phyloP scores from a whole-genome alignment of 2,113 vertebrate genomes.

The Rallus limicola region DNA sequence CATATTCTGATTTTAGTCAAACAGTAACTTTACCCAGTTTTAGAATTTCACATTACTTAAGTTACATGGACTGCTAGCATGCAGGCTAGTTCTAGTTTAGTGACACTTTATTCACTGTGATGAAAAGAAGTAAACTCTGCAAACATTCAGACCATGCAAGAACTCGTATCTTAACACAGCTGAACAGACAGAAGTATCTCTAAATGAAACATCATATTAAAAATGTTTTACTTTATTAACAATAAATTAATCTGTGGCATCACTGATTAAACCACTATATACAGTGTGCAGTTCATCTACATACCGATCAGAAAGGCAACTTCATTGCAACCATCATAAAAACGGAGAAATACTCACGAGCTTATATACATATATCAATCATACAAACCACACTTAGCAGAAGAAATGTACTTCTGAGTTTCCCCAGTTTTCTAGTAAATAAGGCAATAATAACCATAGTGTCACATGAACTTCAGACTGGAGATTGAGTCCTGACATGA shows the following conservation, averaged over 20 bases:
- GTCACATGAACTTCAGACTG: background rate
- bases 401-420: slow-evolving; percentile 38
- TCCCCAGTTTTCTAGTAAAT: slow-evolving; percentile 13
- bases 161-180: background rate
- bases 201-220: background rate
- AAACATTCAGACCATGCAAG: background rate
- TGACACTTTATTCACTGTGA: background rate
- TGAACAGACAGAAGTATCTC: background rate
- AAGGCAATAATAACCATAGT: slow-evolving; percentile 69
- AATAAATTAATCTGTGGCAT: slow-evolving; percentile 68
- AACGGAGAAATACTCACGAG: background rate
- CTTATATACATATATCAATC: background rate
- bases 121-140: background rate
- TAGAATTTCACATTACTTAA: background rate
- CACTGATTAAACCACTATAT: slow-evolving; percentile 17
- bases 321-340: background rate
- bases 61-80: background rate
- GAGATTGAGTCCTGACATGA: background rate
- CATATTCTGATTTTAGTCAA: background rate
- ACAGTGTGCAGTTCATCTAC: slow-evolving; percentile 46
- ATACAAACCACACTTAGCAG: background rate
- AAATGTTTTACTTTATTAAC: slow-evolving; percentile 69
- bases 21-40: background rate
- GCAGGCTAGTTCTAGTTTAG: background rate
- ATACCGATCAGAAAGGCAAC: slow-evolving; percentile 35